Conservation (phyloP, 2,113 vertebrate species). For the Malurus cyaneus region DNA sequence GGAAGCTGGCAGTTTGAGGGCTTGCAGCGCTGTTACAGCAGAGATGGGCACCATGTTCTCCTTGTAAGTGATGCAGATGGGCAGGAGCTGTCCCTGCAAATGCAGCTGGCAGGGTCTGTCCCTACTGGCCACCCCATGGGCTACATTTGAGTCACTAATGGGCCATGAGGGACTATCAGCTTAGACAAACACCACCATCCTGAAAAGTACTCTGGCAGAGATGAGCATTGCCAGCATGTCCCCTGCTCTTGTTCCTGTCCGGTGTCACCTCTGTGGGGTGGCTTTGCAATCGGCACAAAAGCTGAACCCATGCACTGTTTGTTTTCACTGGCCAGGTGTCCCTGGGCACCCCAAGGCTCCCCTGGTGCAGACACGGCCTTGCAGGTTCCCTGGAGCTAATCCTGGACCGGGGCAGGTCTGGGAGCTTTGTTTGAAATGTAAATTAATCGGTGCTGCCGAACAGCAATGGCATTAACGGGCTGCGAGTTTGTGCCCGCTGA, state of each 20-base stretch:
- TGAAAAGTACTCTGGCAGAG: background rate
- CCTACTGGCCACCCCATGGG: background rate
- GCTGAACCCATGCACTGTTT: background rate
- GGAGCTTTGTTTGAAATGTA: constrained; percentile 15
- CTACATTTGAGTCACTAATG: background rate
- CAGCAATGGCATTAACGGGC: constrained; percentile 20
- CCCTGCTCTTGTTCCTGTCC: background rate
- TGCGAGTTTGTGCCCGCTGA: background rate
- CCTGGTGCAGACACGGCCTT: background rate
- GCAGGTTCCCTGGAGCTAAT: background rate
- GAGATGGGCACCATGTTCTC: background rate
- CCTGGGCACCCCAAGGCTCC: background rate
- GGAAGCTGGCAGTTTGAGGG: constrained; percentile 11
- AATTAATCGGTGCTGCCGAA: background rate
- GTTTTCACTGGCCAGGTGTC: background rate
- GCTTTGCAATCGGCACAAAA: background rate
- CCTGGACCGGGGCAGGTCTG: background rate
- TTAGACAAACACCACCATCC: background rate
- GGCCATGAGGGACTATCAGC: background rate
- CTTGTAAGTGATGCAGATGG: background rate
- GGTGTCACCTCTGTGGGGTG: rapidly evolving
- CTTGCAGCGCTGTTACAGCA: background rate
- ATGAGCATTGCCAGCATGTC: background rate
- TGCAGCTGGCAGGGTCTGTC: background rate
- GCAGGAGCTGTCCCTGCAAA: background rate